Base-by-base conservation (phyloP, 2,888 invertebrate genomes). In the Mythimna albipuncta region DNA sequence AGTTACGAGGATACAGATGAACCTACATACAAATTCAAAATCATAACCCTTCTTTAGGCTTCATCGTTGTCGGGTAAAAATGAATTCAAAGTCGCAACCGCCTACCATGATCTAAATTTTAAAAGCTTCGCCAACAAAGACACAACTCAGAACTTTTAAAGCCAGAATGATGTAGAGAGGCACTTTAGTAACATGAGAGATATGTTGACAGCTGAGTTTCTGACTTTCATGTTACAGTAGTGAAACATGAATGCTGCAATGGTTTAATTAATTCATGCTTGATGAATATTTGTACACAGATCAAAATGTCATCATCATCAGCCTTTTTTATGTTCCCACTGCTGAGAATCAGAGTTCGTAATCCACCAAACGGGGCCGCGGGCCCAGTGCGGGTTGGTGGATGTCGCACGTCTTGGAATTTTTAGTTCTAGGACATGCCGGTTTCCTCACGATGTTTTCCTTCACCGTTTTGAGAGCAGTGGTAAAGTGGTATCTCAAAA, bases 191-290 rank as follows among this genome's bases (percentile, higher is more conserved):
- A 62, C 66, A 26, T 59, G 61, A 67, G 52, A 47, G 67, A 79
- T 52, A 74, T 47, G 66, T 67, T 79, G 77, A 74, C 79, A 21
- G 67, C 67, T 35, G n/a, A 54, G 52, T 19, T 73, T 79, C 44
- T 47, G 21, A 54, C 52, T 74, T 73, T 63, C 21, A 47, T 55
- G 44, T 47, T 50, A n/a, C 32, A 21, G 19, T 13, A 44, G 38
- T 52, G 61, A 35, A 63, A 76, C 59, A 72, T n/a, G 52, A 26
- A 47, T 54, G 26, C 58, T 54, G 38, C n/a, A 19, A 19, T 69
- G 26, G 19, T 26, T 26, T 26, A 26, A 26, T 26, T 26, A 38
- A 47, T 69, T 77, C 38, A 32, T 47, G 47, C 11, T 9, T 19
- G 13, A 52, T 64, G 32, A 10, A 69, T 41, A 41, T 66, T 68